Base-by-base conservation (phyloP, 92 coral and sea anemone genomes). In the Pocillopora meandrina region DNA sequence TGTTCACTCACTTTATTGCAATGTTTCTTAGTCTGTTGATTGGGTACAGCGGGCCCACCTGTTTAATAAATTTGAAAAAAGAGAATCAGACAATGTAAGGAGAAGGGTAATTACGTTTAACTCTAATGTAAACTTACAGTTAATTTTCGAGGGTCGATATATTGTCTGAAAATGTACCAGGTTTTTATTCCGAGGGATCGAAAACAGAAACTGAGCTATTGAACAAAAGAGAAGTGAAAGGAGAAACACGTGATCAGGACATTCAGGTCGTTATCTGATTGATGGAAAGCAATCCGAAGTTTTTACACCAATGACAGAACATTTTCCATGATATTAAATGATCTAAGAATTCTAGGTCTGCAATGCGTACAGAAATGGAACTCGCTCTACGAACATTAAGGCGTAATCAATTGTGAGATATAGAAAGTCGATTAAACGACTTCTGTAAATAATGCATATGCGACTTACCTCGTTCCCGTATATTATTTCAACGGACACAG, bases 381-480 rank as follows among this genome's bases (percentile, higher is more conserved):
- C 10, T 23, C 2, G 69, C 66, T n/a, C 10, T 26, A 65, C 20
- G 9, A 16, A 72, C 47, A 15, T 72, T 6, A 15, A 8, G 26
- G 35, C 10, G 23, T 33, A 31, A 10, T 13, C 19, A 31, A 33
- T 1, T 12, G 17, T 36, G 52, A 17, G 19, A 13, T 1, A 3
- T 13, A 15, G 18, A 16, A 12, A 10, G 62, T 57, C 14, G 10
- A 57, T 57, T 0, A 59, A 49, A 36, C 9, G 10, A 17, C 10
- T 17, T 73, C 55, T 8, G 15, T 47, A 9, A 49, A 12, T 26
- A n/a, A 21, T 12, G 36, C 13, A 2, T 9, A 12, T 13, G 23
- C 57, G 20, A 84, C 65, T 56, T 57, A 84, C 88, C 88, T 84
- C 35, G 33, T 60, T 70, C 36, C 88, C 88, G 77, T 84, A 84